phyloP scores from a whole-genome alignment of 2,797 vertebrate genomes.

The Bucorvus abyssinicus region DNA sequence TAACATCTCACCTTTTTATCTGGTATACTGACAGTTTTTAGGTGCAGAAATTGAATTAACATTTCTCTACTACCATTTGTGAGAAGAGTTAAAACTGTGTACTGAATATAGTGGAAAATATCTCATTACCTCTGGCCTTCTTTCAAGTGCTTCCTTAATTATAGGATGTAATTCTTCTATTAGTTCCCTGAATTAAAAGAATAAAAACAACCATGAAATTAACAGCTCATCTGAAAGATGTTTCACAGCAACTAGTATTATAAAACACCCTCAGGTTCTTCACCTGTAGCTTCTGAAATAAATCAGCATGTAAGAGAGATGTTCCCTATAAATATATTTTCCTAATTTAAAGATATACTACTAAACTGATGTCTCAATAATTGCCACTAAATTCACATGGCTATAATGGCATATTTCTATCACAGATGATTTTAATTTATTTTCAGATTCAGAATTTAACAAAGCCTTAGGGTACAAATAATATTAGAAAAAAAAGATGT shows the following conservation, averaged over 20 bases:
- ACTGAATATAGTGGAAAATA: not conserved
- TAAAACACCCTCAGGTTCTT: not conserved
- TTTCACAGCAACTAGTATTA: not conserved
- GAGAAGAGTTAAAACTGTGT: not conserved
- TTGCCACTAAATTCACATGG: not conserved
- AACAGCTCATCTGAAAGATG: not conserved
- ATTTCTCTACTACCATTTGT: not conserved
- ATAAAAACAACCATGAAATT: not conserved
- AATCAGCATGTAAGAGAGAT: not conserved
- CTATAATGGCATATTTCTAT: not conserved
- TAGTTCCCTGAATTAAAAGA: constrained; percentile 85
- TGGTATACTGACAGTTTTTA: not conserved
- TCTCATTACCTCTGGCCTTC: constrained; percentile 93
- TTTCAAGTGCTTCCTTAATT: constrained; percentile 99
- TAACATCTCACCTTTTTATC: not conserved
- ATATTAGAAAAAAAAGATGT: accelerated
- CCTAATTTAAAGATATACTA: not conserved
- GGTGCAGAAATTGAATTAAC: not conserved
- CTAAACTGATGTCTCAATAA: not conserved
- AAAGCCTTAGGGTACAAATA: not conserved
- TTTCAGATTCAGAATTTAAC: not conserved
- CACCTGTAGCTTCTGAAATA: not conserved
- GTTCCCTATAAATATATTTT: not conserved
- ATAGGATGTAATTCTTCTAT: constrained; percentile 98
- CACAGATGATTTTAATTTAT: not conserved